A percentile compares a stretch with the other conserved stretches of the same genome.
phyloP scores from a whole-genome alignment of 2,797 vertebrate species.

The Chloroceryle inda region DNA sequence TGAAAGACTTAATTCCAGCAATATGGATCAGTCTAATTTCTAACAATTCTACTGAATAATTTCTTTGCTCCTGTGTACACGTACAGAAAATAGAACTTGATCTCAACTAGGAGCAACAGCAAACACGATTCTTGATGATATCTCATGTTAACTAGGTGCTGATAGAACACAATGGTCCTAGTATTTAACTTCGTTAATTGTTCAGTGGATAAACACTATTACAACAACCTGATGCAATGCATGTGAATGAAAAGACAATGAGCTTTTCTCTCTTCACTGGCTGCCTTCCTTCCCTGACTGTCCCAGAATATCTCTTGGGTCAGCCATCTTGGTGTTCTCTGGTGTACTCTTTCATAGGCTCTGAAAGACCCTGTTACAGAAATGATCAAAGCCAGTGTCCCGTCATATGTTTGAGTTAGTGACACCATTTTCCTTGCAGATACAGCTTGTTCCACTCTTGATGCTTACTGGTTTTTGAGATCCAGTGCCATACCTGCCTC shows the following conservation, averaged over 20 bases:
- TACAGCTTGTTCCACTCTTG: neutral
- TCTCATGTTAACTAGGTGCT: neutral
- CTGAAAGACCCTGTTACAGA: neutral
- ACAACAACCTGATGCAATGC: neutral
- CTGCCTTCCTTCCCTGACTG: neutral
- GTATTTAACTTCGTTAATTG: neutral
- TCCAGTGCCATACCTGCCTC: neutral
- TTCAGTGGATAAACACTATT: neutral
- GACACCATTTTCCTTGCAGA: neutral
- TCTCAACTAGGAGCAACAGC: neutral
- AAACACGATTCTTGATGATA: neutral
- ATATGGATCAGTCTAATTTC: neutral
- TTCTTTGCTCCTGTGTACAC: neutral
- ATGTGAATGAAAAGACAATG: neutral
- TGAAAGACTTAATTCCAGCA: neutral
- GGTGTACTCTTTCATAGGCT: neutral
- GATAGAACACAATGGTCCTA: neutral
- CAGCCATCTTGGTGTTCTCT: neutral
- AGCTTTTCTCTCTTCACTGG: neutral
- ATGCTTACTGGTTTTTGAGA: neutral
- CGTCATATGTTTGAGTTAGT: rapidly evolving
- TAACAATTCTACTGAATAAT: neutral
- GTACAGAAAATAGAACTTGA: neutral
- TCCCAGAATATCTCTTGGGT: neutral
- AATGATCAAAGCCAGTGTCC: neutral